A percentile compares a stretch with the other conserved stretches of the same genome.
Evolutionary conservation across 2,888 invertebrate species (phyloP).

Genomic region (Ectemnius cavifrons): DNA sequence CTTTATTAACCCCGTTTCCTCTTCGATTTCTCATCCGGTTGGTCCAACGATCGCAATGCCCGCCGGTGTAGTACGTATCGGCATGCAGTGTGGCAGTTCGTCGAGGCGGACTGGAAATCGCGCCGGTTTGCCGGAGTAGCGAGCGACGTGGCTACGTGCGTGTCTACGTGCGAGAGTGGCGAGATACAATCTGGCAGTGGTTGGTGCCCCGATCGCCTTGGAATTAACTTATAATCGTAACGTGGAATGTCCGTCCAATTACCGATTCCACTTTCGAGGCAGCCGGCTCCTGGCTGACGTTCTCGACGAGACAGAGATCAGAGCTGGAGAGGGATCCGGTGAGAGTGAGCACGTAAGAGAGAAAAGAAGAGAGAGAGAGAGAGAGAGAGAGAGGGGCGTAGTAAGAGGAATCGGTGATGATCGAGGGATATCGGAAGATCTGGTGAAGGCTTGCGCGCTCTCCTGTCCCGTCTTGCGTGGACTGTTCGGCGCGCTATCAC

Average conservation of each 20-base stretch:
- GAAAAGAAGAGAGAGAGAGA: conserved; percentile 9
- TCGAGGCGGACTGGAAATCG: too few species aligned
- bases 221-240: conserved; percentile 77
- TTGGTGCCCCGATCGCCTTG: conserved; percentile 10
- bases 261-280: conserved; percentile 53
- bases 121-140: too few species aligned
- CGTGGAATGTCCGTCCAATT: conserved; percentile 75
- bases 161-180: too few species aligned
- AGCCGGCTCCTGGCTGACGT: neutral
- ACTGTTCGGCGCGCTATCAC: too few species aligned
- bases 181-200: too few species aligned
- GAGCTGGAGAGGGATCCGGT: neutral
- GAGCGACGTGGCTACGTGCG: too few species aligned
- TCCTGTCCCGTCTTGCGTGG: too few species aligned
- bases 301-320: too few species aligned
- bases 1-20: too few species aligned
- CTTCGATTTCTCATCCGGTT: neutral
- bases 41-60: conserved; percentile 17
- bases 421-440: conserved; percentile 45
- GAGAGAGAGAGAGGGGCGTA: too few species aligned
- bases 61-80: conserved; percentile 8
- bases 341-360: neutral
- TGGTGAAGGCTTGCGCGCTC: too few species aligned
- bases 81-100: neutral
- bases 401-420: conserved; percentile 27